Base-by-base conservation (phyloP, 2,113 vertebrate species). In the Syngnathus scovelli region DNA sequence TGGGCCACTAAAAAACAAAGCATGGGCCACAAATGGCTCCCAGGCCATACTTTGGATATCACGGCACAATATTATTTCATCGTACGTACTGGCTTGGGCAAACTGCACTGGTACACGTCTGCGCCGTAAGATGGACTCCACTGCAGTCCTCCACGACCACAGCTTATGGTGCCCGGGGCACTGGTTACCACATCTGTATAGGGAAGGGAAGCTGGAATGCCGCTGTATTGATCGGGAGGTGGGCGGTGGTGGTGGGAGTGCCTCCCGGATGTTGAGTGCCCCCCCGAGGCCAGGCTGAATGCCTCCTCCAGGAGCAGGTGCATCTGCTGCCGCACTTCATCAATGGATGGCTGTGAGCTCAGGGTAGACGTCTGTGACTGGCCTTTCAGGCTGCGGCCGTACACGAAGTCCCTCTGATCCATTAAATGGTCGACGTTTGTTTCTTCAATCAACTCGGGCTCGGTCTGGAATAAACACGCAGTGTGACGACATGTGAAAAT, bases 281-380 rank as follows among this genome's bases (percentile, higher is more conserved):
- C 95, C 0, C 95, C 94, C 0, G 96, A 97, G 1, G 96, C 97
- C 88, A 99, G 89, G 87, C 95, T 99, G 89, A 98, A 99, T 33
- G 97, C 97, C 79, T 99, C 96, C 85, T 98, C 97, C 83, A 99
- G 89, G 63, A 99, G 91, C 89, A 98, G 91, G 83, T 99, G 97
- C 97, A 99, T 99, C 90, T 99, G 97, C 76, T 98, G 96, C 19
- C 97, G 89, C 72, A 98, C 97, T 85, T 99, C 96, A 10, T 99
- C 95, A 66, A 99, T 99, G 72, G 97, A 99, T 0, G 97, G 97
- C 91, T 99, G 97, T 12, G 97, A 99, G 90, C 97, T 99, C 85
- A 99, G 88, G 0, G 96, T 98, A 61, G 97, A 99, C 0, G 97
- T 96, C 90, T 98, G 95, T 0, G 97, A 99, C 86, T 98, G 96